Percentiles rank a stretch among this genome's conserved stretches.
Conservation (phyloP, 2,888 invertebrate species). For the Heteromurus nitidus region DNA sequence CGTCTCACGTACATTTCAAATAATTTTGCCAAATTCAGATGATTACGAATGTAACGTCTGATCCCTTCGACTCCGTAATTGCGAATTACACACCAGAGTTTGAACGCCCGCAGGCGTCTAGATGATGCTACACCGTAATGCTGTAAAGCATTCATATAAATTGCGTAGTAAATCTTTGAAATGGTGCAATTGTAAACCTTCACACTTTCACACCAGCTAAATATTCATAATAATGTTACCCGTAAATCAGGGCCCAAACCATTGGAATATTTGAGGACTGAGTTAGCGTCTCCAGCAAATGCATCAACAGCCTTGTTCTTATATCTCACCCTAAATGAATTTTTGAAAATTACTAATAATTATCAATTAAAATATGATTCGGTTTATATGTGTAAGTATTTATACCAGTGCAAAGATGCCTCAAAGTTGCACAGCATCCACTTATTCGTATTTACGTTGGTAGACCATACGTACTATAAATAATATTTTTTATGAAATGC, state of each 20-base stretch:
- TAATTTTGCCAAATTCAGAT: constrained; percentile 59
- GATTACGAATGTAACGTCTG: constrained; percentile 57
- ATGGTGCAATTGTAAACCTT: neutral
- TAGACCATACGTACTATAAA: constrained; percentile 62
- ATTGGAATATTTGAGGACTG: constrained; percentile 21
- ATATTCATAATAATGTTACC: constrained; percentile 20
- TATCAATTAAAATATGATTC: too few relatives aligned
- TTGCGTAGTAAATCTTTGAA: neutral
- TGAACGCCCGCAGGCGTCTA: constrained; percentile 64
- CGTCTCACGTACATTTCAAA: constrained; percentile 62
- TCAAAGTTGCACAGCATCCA: constrained; percentile 71
- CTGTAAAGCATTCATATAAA: neutral
- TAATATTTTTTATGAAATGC: neutral
- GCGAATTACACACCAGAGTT: constrained; percentile 65
- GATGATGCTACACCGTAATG: constrained; percentile 51
- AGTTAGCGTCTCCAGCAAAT: neutral
- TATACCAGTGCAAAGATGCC: constrained; percentile 68
- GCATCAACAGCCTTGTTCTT: constrained; percentile 28
- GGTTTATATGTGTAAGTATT: neutral
- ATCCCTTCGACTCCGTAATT: constrained; percentile 65
- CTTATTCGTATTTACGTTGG: constrained; percentile 66
- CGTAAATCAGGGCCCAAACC: constrained; percentile 33
- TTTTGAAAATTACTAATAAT: too few relatives aligned
- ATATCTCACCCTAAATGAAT: constrained; percentile 27
- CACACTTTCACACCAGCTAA: neutral